Evolutionary conservation across 2,888 invertebrate genomes (phyloP), one percentile per base, ranked within the genome.

Genomic region (Phragmatobia fuliginosa): DNA sequence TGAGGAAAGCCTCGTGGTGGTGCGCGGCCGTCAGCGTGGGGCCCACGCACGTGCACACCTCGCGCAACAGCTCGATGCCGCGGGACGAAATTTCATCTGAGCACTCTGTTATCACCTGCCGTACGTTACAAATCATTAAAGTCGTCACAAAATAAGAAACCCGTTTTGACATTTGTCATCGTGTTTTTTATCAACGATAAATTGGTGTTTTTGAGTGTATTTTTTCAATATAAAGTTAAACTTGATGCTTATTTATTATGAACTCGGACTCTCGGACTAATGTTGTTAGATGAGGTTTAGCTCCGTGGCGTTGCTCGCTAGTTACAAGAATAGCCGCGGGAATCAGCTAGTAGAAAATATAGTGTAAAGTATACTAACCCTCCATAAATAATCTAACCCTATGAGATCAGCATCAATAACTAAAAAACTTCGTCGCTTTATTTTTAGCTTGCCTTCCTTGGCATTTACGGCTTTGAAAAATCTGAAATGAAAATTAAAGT

Each of bases 351-450:
- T 31, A 32, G 21, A 32, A 52, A 32, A 64, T 25, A 16, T 2
- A 45, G 7, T 45, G n/a, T 14, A 49, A 18, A 41, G 28, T n/a
- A 32, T 38, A 94, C 96, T 93, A 85, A 97, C 98, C 91, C 97
- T 96, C 99, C 99, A 99, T 84, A 99, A 96, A 95, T 99, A 99
- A 92, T 99, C 99, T 88, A 98, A 97, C 78, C 99, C 99, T 89
- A 99, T 98, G 86, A 99, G 96, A 95, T 99, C 99, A 81, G 98
- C 97, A 92, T 99, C 98, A 91, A 99, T 98, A 94, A 99, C 97
- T 86, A 98, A 96, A 91, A 97, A 97, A 76, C 97, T 97, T 83
- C 98, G 96, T 87, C 98, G 96, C 90, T 98, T 98, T 74, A 97
- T 96, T 90, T 98, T 97, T 72, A 99, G 94, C 94, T 99, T 99